Evolutionary conservation across 2,113 vertebrate genomes (phyloP).

Genomic region (Anseranas semipalmata): DNA sequence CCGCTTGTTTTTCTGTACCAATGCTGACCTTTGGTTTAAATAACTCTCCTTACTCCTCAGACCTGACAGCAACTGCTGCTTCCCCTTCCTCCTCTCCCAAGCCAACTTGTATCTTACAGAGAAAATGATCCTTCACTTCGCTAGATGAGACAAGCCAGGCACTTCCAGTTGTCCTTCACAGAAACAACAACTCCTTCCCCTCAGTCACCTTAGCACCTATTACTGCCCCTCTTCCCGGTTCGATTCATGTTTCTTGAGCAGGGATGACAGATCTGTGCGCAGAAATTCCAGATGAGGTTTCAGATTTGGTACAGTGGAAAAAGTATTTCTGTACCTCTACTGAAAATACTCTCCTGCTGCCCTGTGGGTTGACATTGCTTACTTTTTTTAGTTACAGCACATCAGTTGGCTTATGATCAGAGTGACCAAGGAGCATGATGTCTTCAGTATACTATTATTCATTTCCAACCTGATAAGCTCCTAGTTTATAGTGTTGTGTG

Average conservation of each 20-base stretch:
- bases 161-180: not conserved
- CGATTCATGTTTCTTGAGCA: not conserved
- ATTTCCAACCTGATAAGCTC: not conserved
- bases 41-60: not conserved
- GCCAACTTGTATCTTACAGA: not conserved
- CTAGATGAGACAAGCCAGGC: not conserved
- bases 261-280: rapidly evolving
- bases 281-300: not conserved
- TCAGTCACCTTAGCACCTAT: not conserved
- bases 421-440: not conserved
- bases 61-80: not conserved
- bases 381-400: not conserved
- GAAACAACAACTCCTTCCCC: rapidly evolving
- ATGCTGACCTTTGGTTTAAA: not conserved
- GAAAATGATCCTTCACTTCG: not conserved
- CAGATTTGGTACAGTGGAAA: not conserved
- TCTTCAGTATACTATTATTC: not conserved
- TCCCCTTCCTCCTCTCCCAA: not conserved
- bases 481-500: not conserved
- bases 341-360: not conserved
- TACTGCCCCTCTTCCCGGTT: not conserved
- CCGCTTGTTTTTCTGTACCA: not conserved
- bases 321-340: not conserved
- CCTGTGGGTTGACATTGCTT: not conserved
- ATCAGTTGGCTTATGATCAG: not conserved